A percentile compares a stretch with the other conserved stretches of the same genome.
Conservation (phyloP, 2,888 invertebrate genomes). For the Epirrita christyi region DNA sequence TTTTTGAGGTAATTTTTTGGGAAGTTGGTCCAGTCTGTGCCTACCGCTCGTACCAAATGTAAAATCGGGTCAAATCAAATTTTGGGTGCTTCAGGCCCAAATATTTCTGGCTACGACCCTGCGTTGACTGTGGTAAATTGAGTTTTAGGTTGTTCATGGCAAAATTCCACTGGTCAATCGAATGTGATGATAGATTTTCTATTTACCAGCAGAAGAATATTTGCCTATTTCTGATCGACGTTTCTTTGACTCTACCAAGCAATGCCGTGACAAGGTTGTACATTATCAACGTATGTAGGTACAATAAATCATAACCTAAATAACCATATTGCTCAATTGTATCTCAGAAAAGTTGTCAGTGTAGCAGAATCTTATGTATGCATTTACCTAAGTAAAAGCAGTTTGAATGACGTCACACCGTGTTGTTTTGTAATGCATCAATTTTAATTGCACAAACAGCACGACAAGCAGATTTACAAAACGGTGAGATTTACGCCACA, state of each 20-base stretch:
- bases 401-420: conserved; percentile 3
- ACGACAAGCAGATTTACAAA: conserved; percentile 8
- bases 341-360: neutral
- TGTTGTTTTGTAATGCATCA: neutral
- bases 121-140: conserved; percentile 23
- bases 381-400: neutral
- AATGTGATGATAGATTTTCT: conserved; percentile 27
- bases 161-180: conserved; percentile 24
- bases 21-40: too few species aligned
- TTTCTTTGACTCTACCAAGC: too few species aligned
- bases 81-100: too few species aligned
- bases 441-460: conserved; percentile 9
- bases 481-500: conserved; percentile 1
- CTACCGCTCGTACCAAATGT: too few species aligned
- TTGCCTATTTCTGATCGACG: neutral
- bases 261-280: too few species aligned
- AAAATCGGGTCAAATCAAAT: too few species aligned
- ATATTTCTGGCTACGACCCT: conserved; percentile 12
- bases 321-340: neutral
- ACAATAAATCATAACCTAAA: neutral
- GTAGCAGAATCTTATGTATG: neutral
- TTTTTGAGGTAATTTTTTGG: too few species aligned
- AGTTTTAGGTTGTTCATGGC: conserved; percentile 27
- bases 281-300: too few species aligned
- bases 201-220: conserved; percentile 9